Conservation (phyloP, 2,113 vertebrate genomes). For the Onychostoma macrolepis region DNA sequence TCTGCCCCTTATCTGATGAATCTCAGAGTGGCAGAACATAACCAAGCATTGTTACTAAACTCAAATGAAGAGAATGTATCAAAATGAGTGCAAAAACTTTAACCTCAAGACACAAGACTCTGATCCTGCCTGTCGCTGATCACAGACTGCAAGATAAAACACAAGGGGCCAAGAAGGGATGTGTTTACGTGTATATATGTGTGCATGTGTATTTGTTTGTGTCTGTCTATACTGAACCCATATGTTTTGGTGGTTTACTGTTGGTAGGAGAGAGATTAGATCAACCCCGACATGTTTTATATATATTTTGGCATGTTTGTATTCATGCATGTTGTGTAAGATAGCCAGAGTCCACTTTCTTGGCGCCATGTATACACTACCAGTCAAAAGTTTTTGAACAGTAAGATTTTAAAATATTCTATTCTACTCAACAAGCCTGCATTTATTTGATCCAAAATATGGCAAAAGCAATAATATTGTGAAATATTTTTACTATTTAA, state of each 20-base stretch:
- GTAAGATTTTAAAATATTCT: no score
- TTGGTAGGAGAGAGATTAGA: not conserved
- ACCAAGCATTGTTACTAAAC: constrained; percentile 44
- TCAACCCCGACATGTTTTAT: not conserved
- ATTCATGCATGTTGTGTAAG: constrained; percentile 2
- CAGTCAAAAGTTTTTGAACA: no score
- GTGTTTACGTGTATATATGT: not conserved
- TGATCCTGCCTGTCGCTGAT: not conserved
- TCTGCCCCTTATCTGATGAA: constrained; percentile 47
- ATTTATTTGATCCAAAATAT: no score
- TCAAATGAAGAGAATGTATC: constrained; percentile 43
- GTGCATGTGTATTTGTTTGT: not conserved
- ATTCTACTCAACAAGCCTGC: no score
- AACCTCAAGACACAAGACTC: not conserved
- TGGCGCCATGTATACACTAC: not conserved
- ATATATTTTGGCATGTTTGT: not conserved
- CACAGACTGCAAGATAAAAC: not conserved
- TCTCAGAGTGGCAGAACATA: constrained; percentile 51
- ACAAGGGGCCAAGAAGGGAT: not conserved
- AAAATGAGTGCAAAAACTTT: constrained; percentile 18
- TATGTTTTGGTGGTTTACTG: constrained; percentile 14
- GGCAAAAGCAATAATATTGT: no score
- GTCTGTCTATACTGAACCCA: not conserved
- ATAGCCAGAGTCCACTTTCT: not conserved
- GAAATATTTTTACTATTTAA: no score